Percentiles rank a stretch among this genome's conserved stretches.
Conservation (phyloP, 1,140 invertebrate genomes). For the Stenopsyche tienmushanensis region DNA sequence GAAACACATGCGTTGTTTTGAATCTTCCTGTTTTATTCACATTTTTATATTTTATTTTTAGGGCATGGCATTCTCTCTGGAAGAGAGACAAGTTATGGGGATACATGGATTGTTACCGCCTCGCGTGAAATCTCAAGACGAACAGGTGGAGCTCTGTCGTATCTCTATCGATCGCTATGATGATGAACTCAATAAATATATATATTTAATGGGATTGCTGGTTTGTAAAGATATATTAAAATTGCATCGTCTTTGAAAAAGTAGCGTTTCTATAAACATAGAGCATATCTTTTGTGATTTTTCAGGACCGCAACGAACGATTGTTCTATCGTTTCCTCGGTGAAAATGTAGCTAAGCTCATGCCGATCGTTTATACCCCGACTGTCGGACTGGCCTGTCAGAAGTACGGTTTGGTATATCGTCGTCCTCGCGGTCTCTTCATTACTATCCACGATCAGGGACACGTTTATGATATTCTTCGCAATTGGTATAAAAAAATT, state of each 20-base stretch:
- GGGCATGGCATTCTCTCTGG: conserved; percentile 82
- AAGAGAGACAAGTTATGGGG: conserved; percentile 79
- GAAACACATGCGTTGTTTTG: not conserved
- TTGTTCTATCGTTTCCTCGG: conserved; percentile 91
- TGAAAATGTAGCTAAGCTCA: conserved; percentile 86
- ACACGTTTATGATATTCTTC: conserved; percentile 81
- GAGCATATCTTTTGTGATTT: too few relatives aligned
- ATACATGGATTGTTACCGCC: conserved; percentile 83
- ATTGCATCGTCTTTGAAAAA: not conserved
- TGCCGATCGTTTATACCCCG: conserved; percentile 91
- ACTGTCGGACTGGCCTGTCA: conserved; percentile 93
- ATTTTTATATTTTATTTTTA: conserved; percentile 51
- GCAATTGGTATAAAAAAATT: conserved; percentile 68
- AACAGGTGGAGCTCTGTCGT: conserved; percentile 74
- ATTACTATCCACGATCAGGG: conserved; percentile 96
- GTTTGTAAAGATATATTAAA: conserved; percentile 52
- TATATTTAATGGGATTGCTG: conserved; percentile 73
- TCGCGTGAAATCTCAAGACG: conserved; percentile 78
- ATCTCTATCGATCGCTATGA: conserved; percentile 70
- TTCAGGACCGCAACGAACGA: conserved; percentile 82
- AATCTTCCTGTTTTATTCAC: not conserved
- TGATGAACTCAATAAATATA: conserved; percentile 77
- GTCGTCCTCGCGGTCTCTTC: conserved; percentile 90
- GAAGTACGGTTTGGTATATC: conserved; percentile 92
- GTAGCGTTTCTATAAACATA: not conserved